phyloP scores from a whole-genome alignment of 2,113 vertebrate species.

The Pampusana beccarii region DNA sequence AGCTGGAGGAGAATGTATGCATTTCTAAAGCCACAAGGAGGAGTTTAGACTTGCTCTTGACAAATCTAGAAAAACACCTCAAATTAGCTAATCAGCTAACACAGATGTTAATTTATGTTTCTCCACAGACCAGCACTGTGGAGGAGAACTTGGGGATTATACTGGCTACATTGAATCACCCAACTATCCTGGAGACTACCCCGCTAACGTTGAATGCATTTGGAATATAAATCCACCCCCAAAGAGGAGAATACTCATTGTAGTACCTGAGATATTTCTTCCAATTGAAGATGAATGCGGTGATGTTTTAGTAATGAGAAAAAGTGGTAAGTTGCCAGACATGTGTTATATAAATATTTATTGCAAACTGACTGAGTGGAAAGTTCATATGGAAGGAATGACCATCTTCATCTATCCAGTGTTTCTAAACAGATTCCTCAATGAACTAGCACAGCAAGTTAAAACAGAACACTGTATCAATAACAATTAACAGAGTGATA shows the following conservation, averaged over 20 bases:
- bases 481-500: not conserved
- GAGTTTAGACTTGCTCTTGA: not conserved
- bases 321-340: slow-evolving; percentile 74
- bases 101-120: not conserved
- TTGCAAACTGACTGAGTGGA: not conserved
- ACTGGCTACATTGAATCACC: slow-evolving; percentile 84
- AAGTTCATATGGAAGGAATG: not conserved
- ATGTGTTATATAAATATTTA: not conserved
- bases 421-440: not conserved
- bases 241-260: slow-evolving; percentile 81
- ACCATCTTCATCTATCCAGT: not conserved
- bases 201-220: slow-evolving; percentile 80
- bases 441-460: not conserved
- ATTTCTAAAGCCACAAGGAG: not conserved
- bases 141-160: slow-evolving; percentile 83
- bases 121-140: slow-evolving; percentile 80
- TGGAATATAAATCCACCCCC: slow-evolving; percentile 84
- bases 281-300: slow-evolving; percentile 84
- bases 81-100: not conserved
- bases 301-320: slow-evolving; percentile 83
- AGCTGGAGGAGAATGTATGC: not conserved
- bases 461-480: not conserved
- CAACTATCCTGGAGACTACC: slow-evolving; percentile 85
- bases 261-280: slow-evolving; percentile 85
- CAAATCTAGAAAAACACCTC: not conserved